Evolutionary conservation across 2,888 invertebrate species (phyloP).

Genomic region (Agonopterix arenella): DNA sequence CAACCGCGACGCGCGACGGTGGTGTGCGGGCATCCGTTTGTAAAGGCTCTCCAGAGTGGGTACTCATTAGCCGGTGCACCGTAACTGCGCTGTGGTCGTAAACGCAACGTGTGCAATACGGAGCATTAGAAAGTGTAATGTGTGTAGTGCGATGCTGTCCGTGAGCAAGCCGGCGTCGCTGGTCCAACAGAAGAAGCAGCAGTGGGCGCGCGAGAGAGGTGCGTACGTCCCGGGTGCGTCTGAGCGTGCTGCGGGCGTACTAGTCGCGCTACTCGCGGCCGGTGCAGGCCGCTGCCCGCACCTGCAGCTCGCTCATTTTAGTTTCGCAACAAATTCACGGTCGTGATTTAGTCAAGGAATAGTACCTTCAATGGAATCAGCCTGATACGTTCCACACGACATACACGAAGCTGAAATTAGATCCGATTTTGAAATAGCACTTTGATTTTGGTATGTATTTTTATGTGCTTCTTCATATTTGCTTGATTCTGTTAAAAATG

Average conservation of each 20-base stretch:
- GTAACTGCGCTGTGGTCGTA: conserved; percentile 56
- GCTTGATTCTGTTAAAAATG: too few relatives aligned
- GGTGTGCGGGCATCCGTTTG: conserved; percentile 61
- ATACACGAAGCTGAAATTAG: conserved; percentile 17
- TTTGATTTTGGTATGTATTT: conserved; percentile 22
- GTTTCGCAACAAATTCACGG: conserved; percentile 44
- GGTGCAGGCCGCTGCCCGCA: not conserved
- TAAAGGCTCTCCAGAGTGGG: conserved; percentile 46
- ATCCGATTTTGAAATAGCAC: conserved; percentile 18
- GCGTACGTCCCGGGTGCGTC: conserved; percentile 33
- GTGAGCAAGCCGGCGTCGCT: conserved; percentile 78
- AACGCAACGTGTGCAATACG: conserved; percentile 64
- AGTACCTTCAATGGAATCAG: conserved; percentile 20
- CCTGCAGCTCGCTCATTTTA: conserved; percentile 20
- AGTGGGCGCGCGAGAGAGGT: conserved; percentile 97
- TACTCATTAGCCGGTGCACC: conserved; percentile 67
- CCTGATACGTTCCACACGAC: conserved; percentile 19
- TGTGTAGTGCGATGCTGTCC: conserved; percentile 67
- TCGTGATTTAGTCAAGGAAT: conserved; percentile 34
- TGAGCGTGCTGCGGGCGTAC: not conserved
- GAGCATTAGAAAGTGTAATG: conserved; percentile 72
- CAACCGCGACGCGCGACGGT: conserved; percentile 55
- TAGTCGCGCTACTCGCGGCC: not conserved
- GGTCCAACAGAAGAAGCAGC: conserved; percentile 91
- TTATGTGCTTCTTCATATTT: too few relatives aligned